phyloP scores from a whole-genome alignment of 2,888 invertebrate species.

The Bellardia pandia region DNA sequence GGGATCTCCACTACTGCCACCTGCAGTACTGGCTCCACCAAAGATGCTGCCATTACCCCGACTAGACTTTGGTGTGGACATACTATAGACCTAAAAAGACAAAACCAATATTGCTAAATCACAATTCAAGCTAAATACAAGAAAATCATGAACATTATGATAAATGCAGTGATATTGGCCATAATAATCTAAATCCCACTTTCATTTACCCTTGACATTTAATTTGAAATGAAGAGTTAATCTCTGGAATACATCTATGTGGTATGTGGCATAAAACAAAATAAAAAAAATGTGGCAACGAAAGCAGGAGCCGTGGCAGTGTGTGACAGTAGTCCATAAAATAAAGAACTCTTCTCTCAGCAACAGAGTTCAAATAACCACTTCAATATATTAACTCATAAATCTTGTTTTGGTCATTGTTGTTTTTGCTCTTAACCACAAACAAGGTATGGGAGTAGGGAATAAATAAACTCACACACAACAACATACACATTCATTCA shows the following conservation, averaged over 20 bases:
- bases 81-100: constrained; percentile 82
- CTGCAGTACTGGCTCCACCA: constrained; percentile 79
- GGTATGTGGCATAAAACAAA: constrained; percentile 45
- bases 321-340: constrained; percentile 54
- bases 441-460: constrained; percentile 52
- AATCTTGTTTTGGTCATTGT: constrained; percentile 62
- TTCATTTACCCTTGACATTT: constrained; percentile 73
- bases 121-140: not conserved
- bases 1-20: constrained; percentile 83
- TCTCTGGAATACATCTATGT: constrained; percentile 66
- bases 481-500: not conserved
- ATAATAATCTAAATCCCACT: constrained; percentile 45
- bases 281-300: constrained; percentile 13
- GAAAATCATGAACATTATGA: not conserved
- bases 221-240: constrained; percentile 71
- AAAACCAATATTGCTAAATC: constrained; percentile 2
- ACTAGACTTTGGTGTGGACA: constrained; percentile 84
- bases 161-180: constrained; percentile 16
- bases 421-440: constrained; percentile 53
- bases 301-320: not conserved
- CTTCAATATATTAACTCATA: constrained; percentile 73
- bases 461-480: not conserved
- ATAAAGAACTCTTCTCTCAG: constrained; percentile 62
- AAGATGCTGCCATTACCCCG: constrained; percentile 78
- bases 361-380: constrained; percentile 63